phyloP scores from a whole-genome alignment of 2,888 invertebrate genomes.

The Epinotia demarniana region DNA sequence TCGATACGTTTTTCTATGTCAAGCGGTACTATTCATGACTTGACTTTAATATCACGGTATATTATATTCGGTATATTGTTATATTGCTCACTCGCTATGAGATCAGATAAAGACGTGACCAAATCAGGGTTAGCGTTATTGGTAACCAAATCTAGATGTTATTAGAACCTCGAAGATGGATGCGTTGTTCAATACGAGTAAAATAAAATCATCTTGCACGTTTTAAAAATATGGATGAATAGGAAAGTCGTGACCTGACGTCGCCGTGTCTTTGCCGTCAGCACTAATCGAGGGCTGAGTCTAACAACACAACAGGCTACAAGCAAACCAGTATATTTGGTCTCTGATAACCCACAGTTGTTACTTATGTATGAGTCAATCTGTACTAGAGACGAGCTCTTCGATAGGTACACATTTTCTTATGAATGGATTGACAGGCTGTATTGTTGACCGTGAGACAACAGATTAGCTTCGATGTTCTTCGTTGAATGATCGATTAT shows the following conservation, averaged over 20 bases:
- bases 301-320: not conserved
- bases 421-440: not conserved
- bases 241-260: constrained; percentile 43
- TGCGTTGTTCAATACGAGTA: constrained; percentile 10
- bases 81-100: constrained; percentile 9
- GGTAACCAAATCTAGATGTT: not conserved
- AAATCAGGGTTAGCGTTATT: constrained; percentile 23
- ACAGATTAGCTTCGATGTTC: constrained; percentile 38
- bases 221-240: constrained; percentile 40
- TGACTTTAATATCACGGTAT: constrained; percentile 35
- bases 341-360: not conserved
- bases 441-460: constrained; percentile 44
- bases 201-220: constrained; percentile 33
- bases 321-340: not conserved
- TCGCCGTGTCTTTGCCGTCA: constrained; percentile 31
- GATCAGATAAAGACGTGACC: constrained; percentile 29
- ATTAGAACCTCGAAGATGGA: constrained; percentile 1
- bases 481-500: constrained; percentile 36
- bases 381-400: not conserved
- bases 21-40: constrained; percentile 44
- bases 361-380: not conserved
- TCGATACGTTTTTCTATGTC: constrained; percentile 42
- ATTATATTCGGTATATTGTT: constrained; percentile 24
- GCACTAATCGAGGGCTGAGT: not conserved
- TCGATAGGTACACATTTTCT: not conserved